Percentiles rank a stretch among this genome's conserved stretches.
Conservation (phyloP, 2,888 invertebrate genomes). For the Drosophila yooni region DNA sequence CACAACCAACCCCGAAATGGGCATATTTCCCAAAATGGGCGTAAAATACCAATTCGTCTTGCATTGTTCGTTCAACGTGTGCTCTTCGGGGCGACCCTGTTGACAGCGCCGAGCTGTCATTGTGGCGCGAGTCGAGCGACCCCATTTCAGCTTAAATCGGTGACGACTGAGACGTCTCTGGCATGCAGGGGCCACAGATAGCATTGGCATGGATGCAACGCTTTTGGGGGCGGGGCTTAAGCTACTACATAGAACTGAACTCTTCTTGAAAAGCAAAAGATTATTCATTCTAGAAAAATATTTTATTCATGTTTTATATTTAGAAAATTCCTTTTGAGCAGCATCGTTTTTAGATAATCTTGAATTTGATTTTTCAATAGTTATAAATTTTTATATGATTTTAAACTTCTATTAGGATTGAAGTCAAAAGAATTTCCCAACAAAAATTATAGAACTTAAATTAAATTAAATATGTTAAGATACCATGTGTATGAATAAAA, state of each 20-base stretch:
- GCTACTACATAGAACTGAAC: not conserved
- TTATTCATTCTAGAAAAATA: not conserved
- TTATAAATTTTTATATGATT: not conserved
- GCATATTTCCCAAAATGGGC: slow-evolving; percentile 72
- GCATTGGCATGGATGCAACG: slow-evolving; percentile 54
- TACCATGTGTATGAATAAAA: not conserved
- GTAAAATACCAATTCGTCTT: slow-evolving; percentile 84
- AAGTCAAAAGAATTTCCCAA: not conserved
- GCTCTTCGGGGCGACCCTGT: slow-evolving; percentile 42
- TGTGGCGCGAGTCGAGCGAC: slow-evolving; percentile 43
- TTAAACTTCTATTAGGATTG: not conserved
- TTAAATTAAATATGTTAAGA: not conserved
- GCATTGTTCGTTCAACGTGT: slow-evolving; percentile 82
- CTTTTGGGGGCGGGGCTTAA: slow-evolving; percentile 31
- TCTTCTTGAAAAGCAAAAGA: not conserved
- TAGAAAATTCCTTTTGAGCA: not conserved
- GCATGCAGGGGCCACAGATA: slow-evolving; percentile 47
- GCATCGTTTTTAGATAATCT: not conserved
- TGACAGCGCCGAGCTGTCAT: slow-evolving; percentile 61
- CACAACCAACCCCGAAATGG: slow-evolving; percentile 48
- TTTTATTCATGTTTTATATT: not conserved
- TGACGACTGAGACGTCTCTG: slow-evolving; percentile 40
- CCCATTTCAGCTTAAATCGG: slow-evolving; percentile 14
- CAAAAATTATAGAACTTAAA: not conserved
- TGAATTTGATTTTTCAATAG: not conserved